Evolutionary conservation across 2,888 invertebrate species (phyloP).

Genomic region (Cenopis cana): DNA sequence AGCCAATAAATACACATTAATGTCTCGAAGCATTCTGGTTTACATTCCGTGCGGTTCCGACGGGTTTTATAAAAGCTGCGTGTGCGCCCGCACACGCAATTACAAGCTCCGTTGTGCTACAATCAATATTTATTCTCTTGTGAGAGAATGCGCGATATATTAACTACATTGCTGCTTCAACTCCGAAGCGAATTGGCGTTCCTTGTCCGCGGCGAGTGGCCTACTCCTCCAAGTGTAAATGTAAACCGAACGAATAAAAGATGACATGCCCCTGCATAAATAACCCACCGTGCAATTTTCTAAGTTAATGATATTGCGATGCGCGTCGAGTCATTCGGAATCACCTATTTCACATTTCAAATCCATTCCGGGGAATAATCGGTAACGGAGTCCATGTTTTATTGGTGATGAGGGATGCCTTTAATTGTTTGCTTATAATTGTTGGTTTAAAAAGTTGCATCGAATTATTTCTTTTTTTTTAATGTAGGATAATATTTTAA

Average conservation of each 20-base stretch:
- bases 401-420: constrained; percentile 47
- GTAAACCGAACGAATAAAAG: constrained; percentile 56
- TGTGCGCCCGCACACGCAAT: constrained; percentile 79
- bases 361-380: constrained; percentile 52
- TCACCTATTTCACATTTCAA: constrained; percentile 62
- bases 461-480: not conserved
- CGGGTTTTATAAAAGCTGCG: constrained; percentile 83
- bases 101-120: constrained; percentile 80
- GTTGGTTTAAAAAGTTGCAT: constrained; percentile 47
- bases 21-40: constrained; percentile 82
- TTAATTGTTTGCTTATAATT: constrained; percentile 52
- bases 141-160: constrained; percentile 70
- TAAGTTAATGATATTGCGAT: constrained; percentile 72
- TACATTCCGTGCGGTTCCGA: constrained; percentile 83
- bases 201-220: constrained; percentile 58
- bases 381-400: constrained; percentile 45
- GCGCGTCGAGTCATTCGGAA: constrained; percentile 64
- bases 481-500: not conserved
- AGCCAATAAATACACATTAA: constrained; percentile 85
- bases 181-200: constrained; percentile 50
- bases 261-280: constrained; percentile 63
- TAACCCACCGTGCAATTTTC: constrained; percentile 68
- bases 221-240: constrained; percentile 54
- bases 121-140: constrained; percentile 76
- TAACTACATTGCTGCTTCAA: constrained; percentile 66